Evolutionary conservation across 2,888 invertebrate genomes (phyloP), one percentile per base, ranked within the genome.

Genomic region (Hyposoter didymator): DNA sequence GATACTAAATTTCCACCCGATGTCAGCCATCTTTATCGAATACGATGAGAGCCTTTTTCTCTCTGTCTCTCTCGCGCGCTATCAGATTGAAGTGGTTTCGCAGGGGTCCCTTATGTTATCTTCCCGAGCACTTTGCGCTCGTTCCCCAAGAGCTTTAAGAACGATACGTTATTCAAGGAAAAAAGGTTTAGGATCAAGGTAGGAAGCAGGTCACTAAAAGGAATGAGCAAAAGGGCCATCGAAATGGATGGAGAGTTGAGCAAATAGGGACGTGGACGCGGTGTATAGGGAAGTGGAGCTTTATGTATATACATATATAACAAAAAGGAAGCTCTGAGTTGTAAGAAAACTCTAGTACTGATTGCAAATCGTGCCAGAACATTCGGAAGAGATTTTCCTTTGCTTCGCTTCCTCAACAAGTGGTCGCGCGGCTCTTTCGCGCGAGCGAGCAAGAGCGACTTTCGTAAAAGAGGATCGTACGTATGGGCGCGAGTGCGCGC

Each of bases 331-430:
- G 43, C 28, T 66, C 49, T 43, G 69, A 28, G 59, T 59, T 59
- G 59, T 59, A 59, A 59, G 59, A 59, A 83, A 78, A 80, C 64
- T 78, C 83, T 80, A 70, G 74, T 81, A 76, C 78, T 84, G 85
- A 87, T 87, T 87, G 83, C 79, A 78, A 87, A 85, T 87, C 83
- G 87, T 79, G 66, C 45, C 66, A 69, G 52, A 73, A 78, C 81
- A 74, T 70, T 66, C 55, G 72, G 72, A 67, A 49, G 78, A 81
- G 78, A 85, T 85, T 85, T 39, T 59, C 14, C 28, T 52, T 74
- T 59, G 62, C n/a, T 70, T 62, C 19, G 12, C 14, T 55, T 66
- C 70, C 52, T 78, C 87, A 87, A 87, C 84, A 84, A 87, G 87
- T 87, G 87, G 85, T 79, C 72, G 64, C 72, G 72, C 39, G 10